Evolutionary conservation across 64 coral and sea anemone genomes (phyloP), one percentile per base, ranked within the genome.

Genomic region (Actinia equina): DNA sequence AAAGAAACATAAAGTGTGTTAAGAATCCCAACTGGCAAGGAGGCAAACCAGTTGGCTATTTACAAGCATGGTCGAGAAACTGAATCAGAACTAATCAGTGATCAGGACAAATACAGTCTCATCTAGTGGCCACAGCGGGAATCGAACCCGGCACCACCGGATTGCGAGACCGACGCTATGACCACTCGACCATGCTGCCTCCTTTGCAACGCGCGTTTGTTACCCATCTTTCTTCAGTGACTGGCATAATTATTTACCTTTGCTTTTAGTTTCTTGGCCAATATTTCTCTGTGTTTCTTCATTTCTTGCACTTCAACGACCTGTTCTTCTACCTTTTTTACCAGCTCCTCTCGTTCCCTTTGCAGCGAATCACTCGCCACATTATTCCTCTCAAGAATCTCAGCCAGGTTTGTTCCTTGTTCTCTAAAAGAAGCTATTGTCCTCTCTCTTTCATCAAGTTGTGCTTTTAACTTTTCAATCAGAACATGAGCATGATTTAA

Each of bases 361-460:
- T 93, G 93, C 22, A 99, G 86, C 1, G 97, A 95, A 12, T 99
- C 91, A 11, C 97, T 91, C 22, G 89, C 89, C 51, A 90, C 87
- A 17, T 88, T 92, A 57, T 99, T 99, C 52, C 88, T 87, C 43
- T 93, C 88, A 20, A 99, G 60, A 86, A 99, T 93, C 74, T 92
- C 90, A 6, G 93, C 97, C 23, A 99, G 87, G 26, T 90, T 90
- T 6, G 85, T 86, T 17, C 88, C 97, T 43, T 99, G 97, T 41
- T 92, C 88, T 56, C 94, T 83, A 51, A 95, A 99, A 45, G 54
- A 90, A 52, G 88, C 88, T 84, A 99, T 88, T 7, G 90, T 93
- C 58, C 86, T 95, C 77, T 99, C 97, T 63, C 93, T 88, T 89
- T 95, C 93, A 11, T 86, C 86, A 59, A 99, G 83, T 23, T 95